phyloP scores from a whole-genome alignment of 2,113 vertebrate genomes.

The Grammomys dolichurus region DNA sequence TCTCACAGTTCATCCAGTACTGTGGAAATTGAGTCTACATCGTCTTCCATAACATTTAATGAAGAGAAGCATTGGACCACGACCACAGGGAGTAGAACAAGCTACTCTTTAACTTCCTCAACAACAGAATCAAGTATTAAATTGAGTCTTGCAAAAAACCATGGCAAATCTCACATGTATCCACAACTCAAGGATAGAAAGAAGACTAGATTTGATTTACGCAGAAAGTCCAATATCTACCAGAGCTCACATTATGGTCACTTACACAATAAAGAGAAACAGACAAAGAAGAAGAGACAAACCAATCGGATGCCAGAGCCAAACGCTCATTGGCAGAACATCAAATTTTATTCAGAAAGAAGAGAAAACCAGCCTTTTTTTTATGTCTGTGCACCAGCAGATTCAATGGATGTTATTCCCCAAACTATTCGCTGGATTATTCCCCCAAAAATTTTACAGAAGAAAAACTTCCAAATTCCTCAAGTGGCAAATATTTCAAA shows the following conservation, averaged over 20 bases:
- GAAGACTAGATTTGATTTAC: not conserved
- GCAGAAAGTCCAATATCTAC: not conserved
- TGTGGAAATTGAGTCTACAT: fast-evolving
- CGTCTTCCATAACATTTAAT: not conserved
- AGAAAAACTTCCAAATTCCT: slow-evolving; percentile 64
- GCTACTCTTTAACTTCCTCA: not conserved
- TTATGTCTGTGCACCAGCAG: slow-evolving; percentile 74
- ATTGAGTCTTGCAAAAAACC: not conserved
- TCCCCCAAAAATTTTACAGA: slow-evolving; percentile 33
- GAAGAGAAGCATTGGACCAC: not conserved
- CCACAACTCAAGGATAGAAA: slow-evolving; percentile 41
- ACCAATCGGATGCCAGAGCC: not conserved
- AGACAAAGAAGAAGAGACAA: not conserved
- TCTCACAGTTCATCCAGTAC: not conserved
- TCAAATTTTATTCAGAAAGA: not conserved
- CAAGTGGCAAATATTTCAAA: slow-evolving; percentile 65
- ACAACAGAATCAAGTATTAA: slow-evolving; percentile 37
- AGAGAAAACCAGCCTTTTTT: slow-evolving; percentile 62
- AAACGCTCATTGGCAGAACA: not conserved
- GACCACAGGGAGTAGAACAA: not conserved
- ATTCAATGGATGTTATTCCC: slow-evolving; percentile 45
- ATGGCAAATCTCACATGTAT: not conserved
- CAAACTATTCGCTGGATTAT: slow-evolving; percentile 74
- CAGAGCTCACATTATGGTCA: not conserved
- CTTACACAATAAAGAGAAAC: not conserved